These are phyloP conservation scores for Trigoniulus corallinus DNA, from an alignment of 1,140 invertebrate genomes.

Conservation along the genomic window DNA sequence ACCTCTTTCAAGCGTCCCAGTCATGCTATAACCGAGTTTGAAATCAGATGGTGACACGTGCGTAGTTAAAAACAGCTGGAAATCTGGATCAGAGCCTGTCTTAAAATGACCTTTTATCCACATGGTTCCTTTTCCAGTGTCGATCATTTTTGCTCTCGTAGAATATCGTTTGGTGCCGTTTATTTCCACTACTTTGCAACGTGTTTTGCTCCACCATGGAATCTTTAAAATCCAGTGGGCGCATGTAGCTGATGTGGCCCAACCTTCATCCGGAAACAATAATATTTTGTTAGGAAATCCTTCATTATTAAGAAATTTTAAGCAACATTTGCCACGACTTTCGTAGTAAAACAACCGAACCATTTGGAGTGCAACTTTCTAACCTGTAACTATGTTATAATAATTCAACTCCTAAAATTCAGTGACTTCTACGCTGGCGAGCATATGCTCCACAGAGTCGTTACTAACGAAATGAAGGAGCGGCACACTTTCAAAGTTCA, in stretches of 20 bases:
- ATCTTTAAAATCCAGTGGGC: conserved; percentile 73
- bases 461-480: no score
- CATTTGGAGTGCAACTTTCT: no score
- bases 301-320: conserved; percentile 48
- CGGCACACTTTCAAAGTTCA: no score
- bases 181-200: conserved; percentile 66
- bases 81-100: conserved; percentile 45
- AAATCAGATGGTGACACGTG: conserved; percentile 62
- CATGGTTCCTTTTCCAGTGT: conserved; percentile 52
- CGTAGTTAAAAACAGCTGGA: conserved; percentile 54
- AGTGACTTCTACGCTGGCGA: no score
- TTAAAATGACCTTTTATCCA: conserved; percentile 69
- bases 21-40: conserved; percentile 75
- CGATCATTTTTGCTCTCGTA: conserved; percentile 58
- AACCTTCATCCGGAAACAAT: conserved; percentile 68
- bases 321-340: conserved; percentile 48
- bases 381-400: no score
- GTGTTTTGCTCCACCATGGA: conserved; percentile 61
- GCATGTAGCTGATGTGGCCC: conserved; percentile 63
- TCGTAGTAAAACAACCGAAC: conserved; percentile 56
- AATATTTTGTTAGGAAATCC: conserved; percentile 55
- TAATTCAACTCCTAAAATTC: no score
- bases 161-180: conserved; percentile 58
- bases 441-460: no score
- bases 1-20: conserved; percentile 64